Evolutionary conservation across 2,797 vertebrate species (phyloP), one percentile per base, ranked within the genome.

Genomic region (Hydrophis major): DNA sequence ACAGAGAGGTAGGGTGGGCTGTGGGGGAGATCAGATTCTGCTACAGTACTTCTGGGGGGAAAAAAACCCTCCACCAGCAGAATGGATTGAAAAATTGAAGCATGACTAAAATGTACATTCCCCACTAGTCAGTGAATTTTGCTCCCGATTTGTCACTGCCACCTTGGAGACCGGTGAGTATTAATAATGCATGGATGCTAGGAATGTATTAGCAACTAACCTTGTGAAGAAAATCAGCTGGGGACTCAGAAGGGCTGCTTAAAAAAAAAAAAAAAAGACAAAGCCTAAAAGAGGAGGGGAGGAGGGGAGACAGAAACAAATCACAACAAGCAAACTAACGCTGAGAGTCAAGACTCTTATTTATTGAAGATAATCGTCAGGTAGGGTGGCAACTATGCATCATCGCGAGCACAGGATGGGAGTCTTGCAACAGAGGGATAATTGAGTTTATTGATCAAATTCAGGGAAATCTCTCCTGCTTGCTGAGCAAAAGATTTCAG

Each of bases 71-170:
- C 98, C 98, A 98, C 98, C 97, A 98, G 98, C 97, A 97, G 97
- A 98, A 98, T 98, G 98, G 98, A 99, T 98, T 98, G 97, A 97
- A 98, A 98, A 98, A 98, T 98, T 98, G 98, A 98, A 99, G 98
- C 99, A 98, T 99, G 98, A 99, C 99, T 99, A 99, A 99, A 99
- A 99, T 98, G 98, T 99, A 98, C 99, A 98, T 99, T 99, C 98
- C 98, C 98, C 98, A 98, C 98, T 98, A 99, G 98, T 99, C 98
- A 98, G 98, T 99, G 98, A 98, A 98, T 98, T 98, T 97, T 98
- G 98, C 98, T 99, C 98, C 98, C 98, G 98, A 99, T 99, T 99
- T 99, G 98, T 99, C 99, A 99, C 98, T 99, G 99, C 98, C 99
- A 99, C 98, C 99, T 99, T 98, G 98, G 98, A 98, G 98, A 98